These are phyloP conservation scores for Muschampia plurimacula DNA, from an alignment of 2,888 invertebrate genomes.

Conservation along the genomic window DNA sequence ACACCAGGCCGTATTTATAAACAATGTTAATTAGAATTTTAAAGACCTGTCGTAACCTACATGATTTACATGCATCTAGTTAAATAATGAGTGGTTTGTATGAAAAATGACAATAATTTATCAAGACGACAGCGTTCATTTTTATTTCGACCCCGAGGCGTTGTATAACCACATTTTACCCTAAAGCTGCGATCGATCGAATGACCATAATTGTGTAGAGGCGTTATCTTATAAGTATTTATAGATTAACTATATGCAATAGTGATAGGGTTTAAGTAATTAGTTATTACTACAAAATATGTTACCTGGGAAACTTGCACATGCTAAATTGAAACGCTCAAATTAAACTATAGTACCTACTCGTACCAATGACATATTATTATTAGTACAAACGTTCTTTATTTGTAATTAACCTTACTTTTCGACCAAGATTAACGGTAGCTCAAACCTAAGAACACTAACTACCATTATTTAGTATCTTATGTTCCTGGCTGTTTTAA, in stretches of 20 bases:
- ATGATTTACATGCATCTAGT: slow-evolving; percentile 18
- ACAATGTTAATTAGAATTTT: slow-evolving; percentile 26
- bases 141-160: not conserved
- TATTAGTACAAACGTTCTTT: too few species aligned
- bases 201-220: not conserved
- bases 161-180: slow-evolving; percentile 2
- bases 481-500: too few species aligned
- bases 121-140: not conserved
- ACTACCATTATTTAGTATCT: too few species aligned
- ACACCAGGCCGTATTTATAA: slow-evolving; percentile 5
- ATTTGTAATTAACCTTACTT: too few species aligned
- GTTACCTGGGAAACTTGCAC: not conserved
- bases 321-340: too few species aligned
- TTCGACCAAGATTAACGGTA: too few species aligned
- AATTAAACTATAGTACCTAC: too few species aligned
- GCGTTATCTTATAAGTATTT: not conserved
- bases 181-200: not conserved
- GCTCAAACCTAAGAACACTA: too few species aligned
- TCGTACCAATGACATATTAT: too few species aligned
- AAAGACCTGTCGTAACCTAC: slow-evolving; percentile 13
- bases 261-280: not conserved
- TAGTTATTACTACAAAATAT: not conserved
- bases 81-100: slow-evolving; percentile 45
- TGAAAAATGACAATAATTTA: not conserved
- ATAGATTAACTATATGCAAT: not conserved